Evolutionary conservation across 2,797 vertebrate genomes (phyloP).

Genomic region (Myoxocephalus aenaeus): DNA sequence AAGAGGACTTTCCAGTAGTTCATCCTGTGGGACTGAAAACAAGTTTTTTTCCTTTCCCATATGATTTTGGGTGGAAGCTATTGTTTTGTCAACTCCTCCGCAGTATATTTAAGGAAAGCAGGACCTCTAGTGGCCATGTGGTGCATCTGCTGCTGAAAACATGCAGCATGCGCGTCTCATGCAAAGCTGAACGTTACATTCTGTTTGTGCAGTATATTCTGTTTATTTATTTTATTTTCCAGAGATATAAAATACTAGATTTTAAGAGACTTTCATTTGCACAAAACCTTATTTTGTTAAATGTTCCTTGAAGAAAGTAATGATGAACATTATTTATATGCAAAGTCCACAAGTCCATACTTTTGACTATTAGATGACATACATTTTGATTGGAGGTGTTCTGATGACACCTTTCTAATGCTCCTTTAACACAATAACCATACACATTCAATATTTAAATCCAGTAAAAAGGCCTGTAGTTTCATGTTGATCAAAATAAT

Average conservation of each 20-base stretch:
- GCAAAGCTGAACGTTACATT: not conserved
- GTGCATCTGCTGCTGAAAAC: not conserved
- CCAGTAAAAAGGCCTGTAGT: not conserved
- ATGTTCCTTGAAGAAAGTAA: too few species aligned
- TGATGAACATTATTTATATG: not conserved
- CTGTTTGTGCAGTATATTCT: too few species aligned
- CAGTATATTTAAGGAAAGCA: not conserved
- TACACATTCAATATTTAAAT: not conserved
- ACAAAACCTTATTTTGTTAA: too few species aligned
- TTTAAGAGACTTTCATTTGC: too few species aligned
- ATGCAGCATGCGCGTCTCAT: too few species aligned
- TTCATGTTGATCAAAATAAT: not conserved
- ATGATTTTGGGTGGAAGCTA: too few species aligned
- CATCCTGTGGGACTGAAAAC: too few species aligned
- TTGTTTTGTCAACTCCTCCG: too few species aligned
- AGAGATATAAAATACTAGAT: too few species aligned
- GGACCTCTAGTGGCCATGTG: slow-evolving; percentile 5
- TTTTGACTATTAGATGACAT: not conserved
- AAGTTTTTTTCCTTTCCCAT: too few species aligned
- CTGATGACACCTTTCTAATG: not conserved
- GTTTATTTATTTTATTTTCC: not conserved
- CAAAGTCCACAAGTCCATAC: not conserved
- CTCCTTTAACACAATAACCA: not conserved
- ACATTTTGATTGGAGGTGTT: too few species aligned
- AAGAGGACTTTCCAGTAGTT: too few species aligned